A percentile compares a stretch with the other conserved stretches of the same genome.
Evolutionary conservation across 37 sponge, comb jelly and placozoan species (phyloP).

Genomic region (Crambe crambe): DNA sequence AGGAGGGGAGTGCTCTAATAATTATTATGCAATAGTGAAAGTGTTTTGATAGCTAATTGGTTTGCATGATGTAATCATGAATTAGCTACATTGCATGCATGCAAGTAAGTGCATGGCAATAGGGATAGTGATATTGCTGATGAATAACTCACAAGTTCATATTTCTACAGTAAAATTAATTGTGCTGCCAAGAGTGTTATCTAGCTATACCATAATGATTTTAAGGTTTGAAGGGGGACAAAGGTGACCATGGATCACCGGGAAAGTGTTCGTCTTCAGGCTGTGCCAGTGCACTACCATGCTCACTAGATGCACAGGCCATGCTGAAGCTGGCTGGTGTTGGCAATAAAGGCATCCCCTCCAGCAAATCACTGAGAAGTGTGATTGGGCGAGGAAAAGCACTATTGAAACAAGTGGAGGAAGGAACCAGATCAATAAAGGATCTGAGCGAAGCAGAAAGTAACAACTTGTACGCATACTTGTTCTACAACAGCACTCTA

Average conservation of each 20-base stretch:
- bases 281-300: not conserved
- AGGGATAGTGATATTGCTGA: too few species aligned
- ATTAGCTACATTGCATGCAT: too few species aligned
- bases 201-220: too few species aligned
- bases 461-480: not conserved
- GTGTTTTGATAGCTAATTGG: too few species aligned
- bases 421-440: not conserved
- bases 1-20: too few species aligned
- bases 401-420: not conserved
- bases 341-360: not conserved
- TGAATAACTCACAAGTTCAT: too few species aligned
- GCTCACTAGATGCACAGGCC: not conserved
- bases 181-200: too few species aligned
- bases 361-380: not conserved
- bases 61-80: too few species aligned
- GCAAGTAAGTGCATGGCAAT: too few species aligned
- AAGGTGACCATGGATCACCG: not conserved
- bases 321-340: not conserved
- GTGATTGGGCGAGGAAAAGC: not conserved
- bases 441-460: not conserved
- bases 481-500: not conserved
- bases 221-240: too few species aligned
- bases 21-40: too few species aligned
- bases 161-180: too few species aligned
- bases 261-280: not conserved